A percentile compares a stretch with the other conserved stretches of the same genome.
phyloP scores from a whole-genome alignment of 2,113 vertebrate genomes.

The Lipophrys pholis region DNA sequence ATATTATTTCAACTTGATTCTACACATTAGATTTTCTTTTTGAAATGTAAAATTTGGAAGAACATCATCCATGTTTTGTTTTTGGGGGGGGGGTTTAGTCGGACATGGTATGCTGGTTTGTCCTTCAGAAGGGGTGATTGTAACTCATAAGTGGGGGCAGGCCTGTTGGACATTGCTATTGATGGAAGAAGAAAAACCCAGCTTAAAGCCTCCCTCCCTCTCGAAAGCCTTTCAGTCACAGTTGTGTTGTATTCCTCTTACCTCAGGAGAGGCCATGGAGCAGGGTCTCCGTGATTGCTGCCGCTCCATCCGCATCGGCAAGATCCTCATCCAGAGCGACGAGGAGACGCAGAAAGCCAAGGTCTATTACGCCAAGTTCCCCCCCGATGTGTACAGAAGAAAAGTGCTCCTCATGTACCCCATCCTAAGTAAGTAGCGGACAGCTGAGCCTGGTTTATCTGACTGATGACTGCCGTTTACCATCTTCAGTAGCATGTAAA shows the following conservation, averaged over 20 bases:
- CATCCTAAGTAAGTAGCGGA: conserved; percentile 91
- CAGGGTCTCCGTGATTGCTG: conserved; percentile 97
- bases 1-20: too few species aligned
- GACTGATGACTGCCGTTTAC: conserved; percentile 25
- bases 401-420: conserved; percentile 99
- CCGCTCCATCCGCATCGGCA: conserved; percentile 95
- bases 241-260: conserved; percentile 1
- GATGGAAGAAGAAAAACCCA: background rate
- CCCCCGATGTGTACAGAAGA: conserved; percentile 94
- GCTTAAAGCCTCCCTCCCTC: background rate
- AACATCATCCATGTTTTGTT: too few species aligned
- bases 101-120: too few species aligned
- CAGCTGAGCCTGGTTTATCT: conserved; percentile 12
- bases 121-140: too few species aligned
- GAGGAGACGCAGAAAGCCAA: conserved; percentile 98
- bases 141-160: background rate
- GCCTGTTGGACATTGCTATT: background rate
- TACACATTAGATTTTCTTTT: too few species aligned
- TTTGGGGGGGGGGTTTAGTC: too few species aligned
- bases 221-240: background rate
- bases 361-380: conserved; percentile 98
- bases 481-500: conserved; percentile 18
- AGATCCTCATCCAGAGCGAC: conserved; percentile 98
- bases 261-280: conserved; percentile 95
- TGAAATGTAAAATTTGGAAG: too few species aligned